phyloP scores from a whole-genome alignment of 2,888 invertebrate genomes.

The Thysanoteuthis rhombus region DNA sequence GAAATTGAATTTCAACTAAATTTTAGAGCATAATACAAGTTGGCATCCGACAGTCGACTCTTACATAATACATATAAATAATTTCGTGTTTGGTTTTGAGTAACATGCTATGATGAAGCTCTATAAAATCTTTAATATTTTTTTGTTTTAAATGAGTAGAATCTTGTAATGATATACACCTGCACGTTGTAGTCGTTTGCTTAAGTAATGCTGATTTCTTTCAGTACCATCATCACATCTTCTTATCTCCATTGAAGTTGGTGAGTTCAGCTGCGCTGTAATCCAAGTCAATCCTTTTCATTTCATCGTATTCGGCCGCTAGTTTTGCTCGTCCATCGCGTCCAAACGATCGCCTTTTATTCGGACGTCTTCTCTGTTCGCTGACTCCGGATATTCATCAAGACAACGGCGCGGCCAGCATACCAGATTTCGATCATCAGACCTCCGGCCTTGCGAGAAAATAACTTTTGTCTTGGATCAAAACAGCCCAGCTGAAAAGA shows the following conservation, averaged over 20 bases:
- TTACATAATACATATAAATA: too few relatives aligned
- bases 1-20: too few relatives aligned
- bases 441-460: background rate
- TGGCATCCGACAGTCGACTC: too few relatives aligned
- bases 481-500: background rate
- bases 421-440: conserved; percentile 12
- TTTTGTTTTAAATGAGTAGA: background rate
- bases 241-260: background rate
- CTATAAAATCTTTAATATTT: too few relatives aligned
- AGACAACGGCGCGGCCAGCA: conserved; percentile 12
- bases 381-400: conserved; percentile 12
- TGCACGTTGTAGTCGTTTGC: background rate
- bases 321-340: background rate
- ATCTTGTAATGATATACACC: background rate
- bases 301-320: background rate
- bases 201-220: background rate
- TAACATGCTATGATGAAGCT: too few relatives aligned
- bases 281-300: background rate
- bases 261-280: background rate
- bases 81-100: too few relatives aligned
- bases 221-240: background rate
- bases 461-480: conserved; percentile 12
- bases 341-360: background rate
- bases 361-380: background rate
- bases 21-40: too few relatives aligned